Evolutionary conservation across 2,113 vertebrate species (phyloP), one percentile per base, ranked within the genome.

Genomic region (Scortum barcoo): DNA sequence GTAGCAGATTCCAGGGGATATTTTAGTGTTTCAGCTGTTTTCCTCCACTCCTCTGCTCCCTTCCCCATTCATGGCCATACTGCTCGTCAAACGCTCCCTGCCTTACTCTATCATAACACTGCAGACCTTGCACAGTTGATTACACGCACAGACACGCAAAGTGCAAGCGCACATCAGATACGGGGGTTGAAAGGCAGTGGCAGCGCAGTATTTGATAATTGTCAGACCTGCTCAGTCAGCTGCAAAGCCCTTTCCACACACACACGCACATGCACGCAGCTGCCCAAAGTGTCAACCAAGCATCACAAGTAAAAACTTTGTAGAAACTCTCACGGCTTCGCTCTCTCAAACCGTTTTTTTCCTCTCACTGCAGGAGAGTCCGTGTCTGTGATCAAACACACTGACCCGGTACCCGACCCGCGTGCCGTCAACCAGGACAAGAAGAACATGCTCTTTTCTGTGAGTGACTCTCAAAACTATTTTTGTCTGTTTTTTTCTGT

Each of bases 381-480:
- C 20, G 97, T 99, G 51, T 99, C 98, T 19, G 97, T 99, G 80
- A 99, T 99, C 87, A 99, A 99, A 91, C 98, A 99, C 93, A 99
- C 98, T 0, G 98, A 99, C 85, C 98, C 98, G 1, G 98, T 99
- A 69, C 98, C 98, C 67, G 98, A 99, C 91, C 98, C 98, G 8
- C 97, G 98, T 42, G 98, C 98, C 70, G 98, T 99, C 76, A 99
- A 99, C 94, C 98, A 99, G 88, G 98, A 99, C 93, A 99, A 99
- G 91, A 99, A 99, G 94, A 99, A 99, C 91, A 99, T 99, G 98
- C 97, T 99, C 60, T 99, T 99, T 86, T 99, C 98, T 93, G 98
- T 99, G 91, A 98, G 98, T 96, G 68, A 80, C 69, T 72, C 58
- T n/a, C 9, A 28, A 28, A 20, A 61, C 69, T 4, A 4, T 60